These are phyloP conservation scores for Ochropleura plecta DNA, from an alignment of 2,888 invertebrate species.

Conservation along the genomic window DNA sequence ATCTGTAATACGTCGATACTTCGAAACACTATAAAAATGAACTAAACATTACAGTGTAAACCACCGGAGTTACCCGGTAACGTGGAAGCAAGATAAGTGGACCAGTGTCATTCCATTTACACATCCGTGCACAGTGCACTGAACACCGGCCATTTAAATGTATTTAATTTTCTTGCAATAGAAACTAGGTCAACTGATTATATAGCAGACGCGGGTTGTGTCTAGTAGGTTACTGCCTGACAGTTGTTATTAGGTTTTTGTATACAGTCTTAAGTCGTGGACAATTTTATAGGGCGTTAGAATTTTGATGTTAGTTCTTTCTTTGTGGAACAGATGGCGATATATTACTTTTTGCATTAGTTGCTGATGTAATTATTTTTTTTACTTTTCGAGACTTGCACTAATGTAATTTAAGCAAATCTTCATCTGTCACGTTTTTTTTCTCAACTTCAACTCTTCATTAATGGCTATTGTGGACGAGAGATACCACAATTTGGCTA, in stretches of 20 bases:
- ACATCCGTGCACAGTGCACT: constrained; percentile 15
- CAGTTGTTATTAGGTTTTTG: no score
- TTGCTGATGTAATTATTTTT: no score
- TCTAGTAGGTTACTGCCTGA: no score
- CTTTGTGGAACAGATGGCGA: no score
- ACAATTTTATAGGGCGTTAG: no score
- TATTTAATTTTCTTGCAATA: not conserved
- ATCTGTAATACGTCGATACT: not conserved
- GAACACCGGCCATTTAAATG: not conserved
- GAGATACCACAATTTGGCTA: no score
- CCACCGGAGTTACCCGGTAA: constrained; percentile 6
- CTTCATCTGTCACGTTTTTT: not conserved
- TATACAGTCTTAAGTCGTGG: no score
- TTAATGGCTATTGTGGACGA: no score
- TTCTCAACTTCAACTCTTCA: not conserved
- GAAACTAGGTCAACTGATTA: constrained; percentile 16
- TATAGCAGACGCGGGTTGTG: not conserved
- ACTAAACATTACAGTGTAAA: not conserved
- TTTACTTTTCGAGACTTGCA: not conserved
- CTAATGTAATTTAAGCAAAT: not conserved
- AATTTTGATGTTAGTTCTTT: no score
- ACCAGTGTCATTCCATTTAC: constrained; percentile 11
- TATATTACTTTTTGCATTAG: no score
- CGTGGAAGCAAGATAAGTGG: constrained; percentile 14
- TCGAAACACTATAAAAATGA: not conserved